Evolutionary conservation across 2,797 vertebrate genomes (phyloP).

Genomic region (Xenops minutus): DNA sequence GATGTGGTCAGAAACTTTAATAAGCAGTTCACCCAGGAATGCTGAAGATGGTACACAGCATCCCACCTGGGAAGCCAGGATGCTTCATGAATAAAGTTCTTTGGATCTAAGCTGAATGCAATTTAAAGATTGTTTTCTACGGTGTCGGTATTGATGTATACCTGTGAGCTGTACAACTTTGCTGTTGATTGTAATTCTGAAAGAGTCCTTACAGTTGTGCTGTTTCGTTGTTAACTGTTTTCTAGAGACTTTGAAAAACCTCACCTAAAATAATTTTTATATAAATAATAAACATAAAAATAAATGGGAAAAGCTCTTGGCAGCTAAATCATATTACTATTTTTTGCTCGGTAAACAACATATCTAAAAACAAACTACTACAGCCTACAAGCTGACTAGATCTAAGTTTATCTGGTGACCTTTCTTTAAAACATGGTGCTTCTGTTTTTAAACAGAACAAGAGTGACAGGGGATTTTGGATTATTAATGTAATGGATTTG

Average conservation of each 20-base stretch:
- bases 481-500: not conserved
- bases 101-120: not conserved
- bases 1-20: not conserved
- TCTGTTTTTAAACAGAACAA: conserved; percentile 3
- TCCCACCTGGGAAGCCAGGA: not conserved
- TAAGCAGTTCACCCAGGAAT: not conserved
- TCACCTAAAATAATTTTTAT: not conserved
- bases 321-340: not conserved
- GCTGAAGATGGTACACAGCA: not conserved
- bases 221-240: not conserved
- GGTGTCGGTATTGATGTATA: not conserved
- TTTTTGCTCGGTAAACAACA: not conserved
- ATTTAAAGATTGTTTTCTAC: not conserved
- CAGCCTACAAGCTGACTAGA: not conserved
- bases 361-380: not conserved
- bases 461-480: not conserved
- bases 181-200: not conserved
- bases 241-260: not conserved
- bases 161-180: not conserved
- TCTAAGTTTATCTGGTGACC: conserved; percentile 43
- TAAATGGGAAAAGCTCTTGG: not conserved
- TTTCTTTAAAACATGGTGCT: not conserved
- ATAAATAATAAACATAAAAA: not conserved
- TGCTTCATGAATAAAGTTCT: not conserved
- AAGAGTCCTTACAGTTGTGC: not conserved